These are phyloP conservation scores for Atherinomorus stipes DNA, from an alignment of 2,113 vertebrate species.

Conservation along the genomic window DNA sequence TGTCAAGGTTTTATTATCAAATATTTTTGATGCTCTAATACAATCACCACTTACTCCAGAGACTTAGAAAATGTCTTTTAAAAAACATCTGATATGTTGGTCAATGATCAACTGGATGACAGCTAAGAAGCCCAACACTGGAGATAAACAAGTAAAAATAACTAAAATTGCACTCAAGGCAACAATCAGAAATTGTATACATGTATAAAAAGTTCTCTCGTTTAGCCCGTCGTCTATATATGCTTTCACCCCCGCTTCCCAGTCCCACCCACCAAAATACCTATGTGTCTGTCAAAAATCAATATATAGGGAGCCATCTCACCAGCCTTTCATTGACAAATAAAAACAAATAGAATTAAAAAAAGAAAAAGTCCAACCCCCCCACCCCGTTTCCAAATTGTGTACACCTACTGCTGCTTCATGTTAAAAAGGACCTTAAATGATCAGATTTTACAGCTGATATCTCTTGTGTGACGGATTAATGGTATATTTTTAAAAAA, in stretches of 20 bases:
- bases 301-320: slow-evolving; percentile 25
- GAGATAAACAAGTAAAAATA: slow-evolving; percentile 79
- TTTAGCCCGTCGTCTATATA: slow-evolving; percentile 61
- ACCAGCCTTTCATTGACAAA: slow-evolving; percentile 19
- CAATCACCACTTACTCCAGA: slow-evolving; percentile 53
- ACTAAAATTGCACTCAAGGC: slow-evolving; percentile 78
- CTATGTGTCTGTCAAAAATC: slow-evolving; percentile 50
- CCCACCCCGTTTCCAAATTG: slow-evolving; percentile 56
- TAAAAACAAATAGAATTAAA: background rate
- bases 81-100: slow-evolving; percentile 79
- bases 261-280: slow-evolving; percentile 16
- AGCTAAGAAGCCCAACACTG: slow-evolving; percentile 79
- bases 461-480: slow-evolving; percentile 47
- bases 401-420: slow-evolving; percentile 69
- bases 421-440: slow-evolving; percentile 53
- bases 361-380: slow-evolving; percentile 38
- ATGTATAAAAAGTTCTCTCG: slow-evolving; percentile 64
- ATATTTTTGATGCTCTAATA: slow-evolving; percentile 50
- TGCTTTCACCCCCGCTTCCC: slow-evolving; percentile 19
- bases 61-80: slow-evolving; percentile 49
- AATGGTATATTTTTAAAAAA: slow-evolving; percentile 32
- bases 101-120: slow-evolving; percentile 67
- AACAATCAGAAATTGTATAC: slow-evolving; percentile 75
- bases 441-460: slow-evolving; percentile 52
- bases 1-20: slow-evolving; percentile 73